A percentile compares a stretch with the other conserved stretches of the same genome.
phyloP scores from a whole-genome alignment of 2,888 invertebrate species.

The Drosophila fulvimacula region DNA sequence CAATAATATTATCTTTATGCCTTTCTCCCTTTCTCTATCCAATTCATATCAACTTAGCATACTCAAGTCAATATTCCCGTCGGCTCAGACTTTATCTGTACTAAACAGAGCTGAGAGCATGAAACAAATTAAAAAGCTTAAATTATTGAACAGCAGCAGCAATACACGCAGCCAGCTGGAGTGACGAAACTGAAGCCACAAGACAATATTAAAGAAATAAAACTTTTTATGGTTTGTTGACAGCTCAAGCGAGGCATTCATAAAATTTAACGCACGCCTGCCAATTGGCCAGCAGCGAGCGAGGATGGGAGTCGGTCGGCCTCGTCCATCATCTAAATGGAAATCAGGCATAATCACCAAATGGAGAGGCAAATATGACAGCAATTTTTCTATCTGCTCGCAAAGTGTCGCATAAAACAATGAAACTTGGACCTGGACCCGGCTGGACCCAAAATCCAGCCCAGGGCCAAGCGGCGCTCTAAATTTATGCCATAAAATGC shows the following conservation, averaged over 20 bases:
- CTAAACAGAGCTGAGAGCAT: constrained; percentile 24
- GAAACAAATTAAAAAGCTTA: constrained; percentile 40
- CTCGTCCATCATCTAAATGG: constrained; percentile 72
- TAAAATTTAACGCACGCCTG: constrained; percentile 28
- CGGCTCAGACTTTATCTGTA: constrained; percentile 31
- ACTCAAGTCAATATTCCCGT: neutral
- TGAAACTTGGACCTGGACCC: constrained; percentile 37
- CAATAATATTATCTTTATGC: no score
- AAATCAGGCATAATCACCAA: constrained; percentile 73
- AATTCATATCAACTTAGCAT: neutral
- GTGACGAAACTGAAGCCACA: constrained; percentile 33
- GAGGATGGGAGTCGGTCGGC: neutral
- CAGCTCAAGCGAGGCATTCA: constrained; percentile 39
- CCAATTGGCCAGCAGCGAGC: constrained; percentile 19
- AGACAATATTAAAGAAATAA: constrained; percentile 54
- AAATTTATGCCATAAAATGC: constrained; percentile 36
- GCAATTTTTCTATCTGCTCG: constrained; percentile 42
- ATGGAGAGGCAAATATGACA: constrained; percentile 57
- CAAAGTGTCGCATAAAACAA: constrained; percentile 44
- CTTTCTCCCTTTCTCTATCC: neutral
- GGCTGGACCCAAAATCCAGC: constrained; percentile 5
- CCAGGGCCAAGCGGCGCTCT: constrained; percentile 7
- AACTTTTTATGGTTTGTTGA: constrained; percentile 61
- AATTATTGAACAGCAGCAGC: constrained; percentile 26
- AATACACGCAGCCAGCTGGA: constrained; percentile 9